Percentiles rank a stretch among this genome's conserved stretches.
phyloP scores from a whole-genome alignment of 2,888 invertebrate genomes.

The Campopleginae sp. region DNA sequence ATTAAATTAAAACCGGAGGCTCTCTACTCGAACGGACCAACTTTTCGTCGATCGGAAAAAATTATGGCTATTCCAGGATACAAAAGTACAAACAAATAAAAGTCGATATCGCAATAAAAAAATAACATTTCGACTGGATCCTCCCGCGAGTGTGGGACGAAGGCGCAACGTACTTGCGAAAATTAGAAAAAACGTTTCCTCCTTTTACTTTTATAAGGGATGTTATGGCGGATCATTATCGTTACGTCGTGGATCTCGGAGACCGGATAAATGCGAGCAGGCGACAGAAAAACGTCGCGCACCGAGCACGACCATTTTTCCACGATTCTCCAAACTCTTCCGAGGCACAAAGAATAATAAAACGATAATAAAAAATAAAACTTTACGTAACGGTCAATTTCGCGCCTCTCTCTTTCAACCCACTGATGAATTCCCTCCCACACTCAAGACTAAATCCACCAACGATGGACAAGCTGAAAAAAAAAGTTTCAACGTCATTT shows the following conservation, averaged over 20 bases:
- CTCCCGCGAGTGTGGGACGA: conserved; percentile 1
- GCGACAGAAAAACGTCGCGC: conserved; percentile 32
- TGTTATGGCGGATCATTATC: conserved; percentile 67
- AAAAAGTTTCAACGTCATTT: conserved; percentile 15
- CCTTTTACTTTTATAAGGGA: conserved; percentile 50
- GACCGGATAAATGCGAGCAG: conserved; percentile 37
- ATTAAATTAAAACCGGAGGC: background rate
- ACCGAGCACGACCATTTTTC: conserved; percentile 32
- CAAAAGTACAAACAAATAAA: conserved; percentile 10
- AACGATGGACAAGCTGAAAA: background rate
- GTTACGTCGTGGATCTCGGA: conserved; percentile 56
- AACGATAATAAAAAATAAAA: conserved; percentile 14
- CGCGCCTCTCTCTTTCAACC: conserved; percentile 45
- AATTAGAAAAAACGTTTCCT: conserved; percentile 33
- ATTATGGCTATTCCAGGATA: background rate
- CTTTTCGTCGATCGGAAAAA: background rate
- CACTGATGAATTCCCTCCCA: conserved; percentile 30
- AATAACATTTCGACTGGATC: conserved; percentile 5
- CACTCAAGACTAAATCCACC: background rate
- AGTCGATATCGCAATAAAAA: background rate
- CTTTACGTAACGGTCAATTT: conserved; percentile 66
- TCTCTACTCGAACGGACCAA: background rate
- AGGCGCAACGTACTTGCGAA: conserved; percentile 16
- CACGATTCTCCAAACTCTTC: conserved; percentile 40
- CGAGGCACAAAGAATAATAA: conserved; percentile 23